Conservation (phyloP, 1,140 invertebrate species). For the Formica selysi region DNA sequence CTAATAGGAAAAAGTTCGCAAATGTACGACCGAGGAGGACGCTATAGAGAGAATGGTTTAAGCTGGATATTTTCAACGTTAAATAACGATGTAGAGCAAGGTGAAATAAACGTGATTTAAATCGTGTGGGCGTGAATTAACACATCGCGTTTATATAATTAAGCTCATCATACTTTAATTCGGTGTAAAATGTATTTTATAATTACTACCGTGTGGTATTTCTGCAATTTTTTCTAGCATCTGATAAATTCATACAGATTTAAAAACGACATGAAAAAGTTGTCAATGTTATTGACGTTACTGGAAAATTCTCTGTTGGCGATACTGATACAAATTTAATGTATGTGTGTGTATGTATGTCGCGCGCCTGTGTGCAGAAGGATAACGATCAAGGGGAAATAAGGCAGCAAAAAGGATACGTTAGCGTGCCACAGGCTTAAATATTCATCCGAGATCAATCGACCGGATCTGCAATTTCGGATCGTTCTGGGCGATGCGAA, state of each 20-base stretch:
- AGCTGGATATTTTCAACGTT: conserved; percentile 4
- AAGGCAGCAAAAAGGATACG: conserved; percentile 38
- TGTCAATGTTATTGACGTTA: not conserved
- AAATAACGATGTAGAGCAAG: not conserved
- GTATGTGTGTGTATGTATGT: not conserved
- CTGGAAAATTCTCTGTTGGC: conserved; percentile 12
- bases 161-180: not conserved
- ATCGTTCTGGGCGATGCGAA: conserved; percentile 32
- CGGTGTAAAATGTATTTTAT: not conserved
- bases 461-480: conserved; percentile 62
- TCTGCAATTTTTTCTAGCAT: not conserved
- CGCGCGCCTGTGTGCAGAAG: too few relatives aligned
- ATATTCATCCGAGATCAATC: conserved; percentile 67
- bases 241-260: conserved; percentile 18
- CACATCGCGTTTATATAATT: not conserved
- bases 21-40: conserved; percentile 8
- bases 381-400: conserved; percentile 11
- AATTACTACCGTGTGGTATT: not conserved
- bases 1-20: conserved; percentile 6
- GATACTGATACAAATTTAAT: not conserved
- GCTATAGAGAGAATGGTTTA: not conserved
- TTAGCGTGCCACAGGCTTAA: conserved; percentile 47
- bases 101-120: conserved; percentile 23
- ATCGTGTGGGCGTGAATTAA: not conserved
- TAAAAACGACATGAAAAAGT: conserved; percentile 5